A percentile compares a stretch with the other conserved stretches of the same genome.
These are phyloP conservation scores for Menura novaehollandiae DNA, from an alignment of 2,113 vertebrate genomes.

Conservation along the genomic window DNA sequence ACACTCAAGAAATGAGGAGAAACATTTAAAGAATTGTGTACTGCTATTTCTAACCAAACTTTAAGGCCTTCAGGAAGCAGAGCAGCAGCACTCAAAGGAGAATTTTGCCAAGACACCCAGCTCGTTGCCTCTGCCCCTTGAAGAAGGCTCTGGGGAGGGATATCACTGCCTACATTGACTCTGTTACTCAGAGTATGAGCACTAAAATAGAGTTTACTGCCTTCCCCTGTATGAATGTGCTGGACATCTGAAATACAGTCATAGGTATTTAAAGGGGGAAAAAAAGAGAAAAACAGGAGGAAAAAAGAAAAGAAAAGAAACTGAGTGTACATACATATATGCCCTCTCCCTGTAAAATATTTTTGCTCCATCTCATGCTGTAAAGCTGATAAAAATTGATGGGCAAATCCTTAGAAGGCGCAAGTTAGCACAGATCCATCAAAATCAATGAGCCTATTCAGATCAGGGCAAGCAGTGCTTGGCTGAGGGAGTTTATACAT, in stretches of 20 bases:
- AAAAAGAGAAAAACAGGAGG: not conserved
- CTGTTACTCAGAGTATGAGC: not conserved
- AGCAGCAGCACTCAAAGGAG: not conserved
- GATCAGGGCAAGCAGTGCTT: not conserved
- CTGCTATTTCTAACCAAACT: not conserved
- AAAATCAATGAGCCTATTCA: not conserved
- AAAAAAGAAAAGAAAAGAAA: not conserved
- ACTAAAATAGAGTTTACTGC: not conserved
- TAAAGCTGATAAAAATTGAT: not conserved
- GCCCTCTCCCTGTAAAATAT: not conserved
- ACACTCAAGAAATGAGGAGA: not conserved
- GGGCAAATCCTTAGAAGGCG: not conserved
- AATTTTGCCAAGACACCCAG: not conserved
- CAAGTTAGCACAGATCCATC: not conserved
- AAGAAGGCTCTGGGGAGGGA: not conserved
- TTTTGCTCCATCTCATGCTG: not conserved
- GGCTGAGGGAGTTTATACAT: not conserved
- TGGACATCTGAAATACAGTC: not conserved
- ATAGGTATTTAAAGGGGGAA: not conserved
- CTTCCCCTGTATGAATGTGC: not conserved
- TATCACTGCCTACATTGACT: not conserved
- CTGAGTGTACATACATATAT: accelerated
- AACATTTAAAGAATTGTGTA: not conserved
- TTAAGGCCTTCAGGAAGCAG: not conserved
- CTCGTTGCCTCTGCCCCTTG: not conserved